phyloP scores from a whole-genome alignment of 2,797 vertebrate genomes.

The Epinephelus awoara region DNA sequence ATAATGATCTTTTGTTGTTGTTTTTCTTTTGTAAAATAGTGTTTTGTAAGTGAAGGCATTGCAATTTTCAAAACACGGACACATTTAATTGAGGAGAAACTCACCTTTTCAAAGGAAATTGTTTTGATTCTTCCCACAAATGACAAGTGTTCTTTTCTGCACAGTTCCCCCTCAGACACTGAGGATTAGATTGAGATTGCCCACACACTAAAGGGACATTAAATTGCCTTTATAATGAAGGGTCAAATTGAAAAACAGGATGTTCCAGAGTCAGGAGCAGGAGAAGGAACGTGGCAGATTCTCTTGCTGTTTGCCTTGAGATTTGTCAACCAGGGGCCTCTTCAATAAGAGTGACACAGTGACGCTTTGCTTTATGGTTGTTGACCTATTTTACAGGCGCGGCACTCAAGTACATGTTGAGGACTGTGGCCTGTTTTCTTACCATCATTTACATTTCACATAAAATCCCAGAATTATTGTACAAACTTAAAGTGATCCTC shows the following conservation, averaged over 20 bases:
- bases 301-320: constrained; percentile 42
- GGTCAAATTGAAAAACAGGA: constrained; percentile 38
- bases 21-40: neutral
- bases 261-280: constrained; percentile 4
- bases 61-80: neutral
- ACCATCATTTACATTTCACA: neutral
- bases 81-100: neutral
- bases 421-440: constrained; percentile 1
- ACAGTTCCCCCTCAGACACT: neutral
- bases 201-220: neutral
- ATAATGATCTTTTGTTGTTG: neutral
- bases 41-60: neutral
- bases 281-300: neutral
- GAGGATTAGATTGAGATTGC: constrained; percentile 2
- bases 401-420: neutral
- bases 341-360: constrained; percentile 46
- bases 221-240: constrained; percentile 32
- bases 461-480: neutral
- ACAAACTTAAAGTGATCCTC: neutral
- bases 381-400: constrained; percentile 58
- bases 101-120: constrained; percentile 20
- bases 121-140: neutral
- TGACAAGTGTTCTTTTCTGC: constrained; percentile 11
- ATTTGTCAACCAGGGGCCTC: constrained; percentile 44
- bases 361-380: constrained; percentile 46